Percentiles rank a stretch among this genome's conserved stretches.
phyloP scores from a whole-genome alignment of 2,888 invertebrate genomes.

The Hetaerina titia region DNA sequence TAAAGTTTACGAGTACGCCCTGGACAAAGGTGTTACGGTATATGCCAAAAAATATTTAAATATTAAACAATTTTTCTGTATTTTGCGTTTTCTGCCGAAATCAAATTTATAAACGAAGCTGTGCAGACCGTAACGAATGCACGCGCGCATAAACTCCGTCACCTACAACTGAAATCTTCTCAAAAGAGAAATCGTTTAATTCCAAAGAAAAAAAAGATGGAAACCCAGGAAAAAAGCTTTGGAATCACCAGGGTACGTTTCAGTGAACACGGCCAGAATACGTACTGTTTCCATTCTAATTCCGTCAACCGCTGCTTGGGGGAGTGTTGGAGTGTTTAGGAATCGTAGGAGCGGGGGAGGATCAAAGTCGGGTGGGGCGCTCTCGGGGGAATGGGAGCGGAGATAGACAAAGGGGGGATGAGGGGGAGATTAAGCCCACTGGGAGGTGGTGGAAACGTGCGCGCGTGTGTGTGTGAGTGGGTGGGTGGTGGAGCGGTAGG shows the following conservation, averaged over 20 bases:
- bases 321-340: not conserved
- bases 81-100: too few species aligned
- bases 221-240: not conserved
- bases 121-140: too few species aligned
- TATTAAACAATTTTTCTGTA: too few species aligned
- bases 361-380: not conserved
- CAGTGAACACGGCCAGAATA: not conserved
- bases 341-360: not conserved
- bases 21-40: too few species aligned
- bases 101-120: too few species aligned
- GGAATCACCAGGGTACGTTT: not conserved
- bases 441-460: not conserved
- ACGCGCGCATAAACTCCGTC: too few species aligned
- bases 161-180: too few species aligned
- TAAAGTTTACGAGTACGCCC: too few species aligned
- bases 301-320: not conserved
- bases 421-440: not conserved
- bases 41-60: too few species aligned
- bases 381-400: not conserved
- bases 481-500: not conserved
- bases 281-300: slow-evolving; percentile 3
- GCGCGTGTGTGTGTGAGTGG: not conserved
- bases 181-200: not conserved
- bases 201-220: not conserved
- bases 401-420: not conserved